Conservation (phyloP, 2,113 vertebrate genomes). For the Dromaius novaehollandiae region DNA sequence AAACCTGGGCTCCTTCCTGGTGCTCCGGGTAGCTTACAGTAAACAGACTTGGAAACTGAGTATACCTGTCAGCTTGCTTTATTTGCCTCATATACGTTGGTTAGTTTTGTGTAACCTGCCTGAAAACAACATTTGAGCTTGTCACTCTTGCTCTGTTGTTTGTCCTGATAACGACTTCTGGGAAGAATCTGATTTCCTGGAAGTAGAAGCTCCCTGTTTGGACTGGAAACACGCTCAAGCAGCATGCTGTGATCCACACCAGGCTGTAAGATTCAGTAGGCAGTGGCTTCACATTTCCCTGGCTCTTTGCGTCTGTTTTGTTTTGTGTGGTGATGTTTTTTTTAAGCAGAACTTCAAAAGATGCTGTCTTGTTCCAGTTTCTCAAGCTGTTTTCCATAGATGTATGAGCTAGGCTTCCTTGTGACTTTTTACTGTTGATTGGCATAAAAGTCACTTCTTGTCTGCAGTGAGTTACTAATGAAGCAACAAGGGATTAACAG, state of each 20-base stretch:
- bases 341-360: not conserved
- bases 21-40: not conserved
- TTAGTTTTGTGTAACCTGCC: not conserved
- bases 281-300: not conserved
- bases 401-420: not conserved
- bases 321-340: not conserved
- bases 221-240: not conserved
- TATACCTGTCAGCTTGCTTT: not conserved
- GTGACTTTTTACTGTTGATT: conserved; percentile 25
- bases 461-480: conserved; percentile 51
- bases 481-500: conserved; percentile 47
- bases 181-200: not conserved
- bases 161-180: not conserved
- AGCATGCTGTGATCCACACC: not conserved
- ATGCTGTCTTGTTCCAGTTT: not conserved
- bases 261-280: not conserved
- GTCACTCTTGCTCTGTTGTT: not conserved
- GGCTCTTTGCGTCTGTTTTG: not conserved
- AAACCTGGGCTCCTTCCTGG: not conserved
- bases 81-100: not conserved
- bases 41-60: not conserved
- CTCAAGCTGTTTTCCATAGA: conserved; percentile 11
- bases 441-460: not conserved
- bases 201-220: not conserved
- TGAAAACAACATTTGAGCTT: not conserved